Evolutionary conservation across 1,140 invertebrate genomes (phyloP).

Genomic region (Pemphigus obesinymphae): DNA sequence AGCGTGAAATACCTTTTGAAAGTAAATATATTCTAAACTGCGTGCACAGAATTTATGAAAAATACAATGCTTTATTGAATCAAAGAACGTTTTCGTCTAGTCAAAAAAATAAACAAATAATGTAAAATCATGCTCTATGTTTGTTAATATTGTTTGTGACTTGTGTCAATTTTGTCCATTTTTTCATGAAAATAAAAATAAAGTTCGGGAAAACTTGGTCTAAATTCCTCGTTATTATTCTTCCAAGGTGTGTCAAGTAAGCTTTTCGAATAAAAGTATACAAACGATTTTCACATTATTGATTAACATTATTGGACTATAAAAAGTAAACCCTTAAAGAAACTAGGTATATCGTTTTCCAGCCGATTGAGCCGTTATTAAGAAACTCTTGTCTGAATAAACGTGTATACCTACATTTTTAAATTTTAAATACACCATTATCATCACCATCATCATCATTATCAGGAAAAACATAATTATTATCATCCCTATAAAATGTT

Average conservation of each 20-base stretch:
- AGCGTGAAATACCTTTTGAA: neutral
- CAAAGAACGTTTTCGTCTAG: neutral
- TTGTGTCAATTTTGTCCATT: neutral
- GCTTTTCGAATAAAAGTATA: neutral
- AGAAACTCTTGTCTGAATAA: no score
- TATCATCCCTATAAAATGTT: no score
- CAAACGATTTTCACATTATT: neutral
- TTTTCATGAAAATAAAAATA: neutral
- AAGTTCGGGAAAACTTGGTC: neutral
- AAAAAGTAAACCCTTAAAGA: no score
- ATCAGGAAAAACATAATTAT: no score
- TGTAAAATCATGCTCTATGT: neutral
- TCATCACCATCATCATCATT: no score
- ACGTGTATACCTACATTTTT: no score
- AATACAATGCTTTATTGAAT: neutral
- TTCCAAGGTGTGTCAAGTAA: neutral
- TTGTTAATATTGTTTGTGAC: neutral
- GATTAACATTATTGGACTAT: neutral
- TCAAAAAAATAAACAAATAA: neutral
- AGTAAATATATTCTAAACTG: neutral
- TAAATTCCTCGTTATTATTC: neutral
- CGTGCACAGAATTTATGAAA: no score
- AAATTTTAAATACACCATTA: no score
- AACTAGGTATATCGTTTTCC: no score
- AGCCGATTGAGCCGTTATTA: no score